A percentile compares a stretch with the other conserved stretches of the same genome.
Conservation (phyloP, 2,797 vertebrate species). For the Bryconaethiops microstoma region DNA sequence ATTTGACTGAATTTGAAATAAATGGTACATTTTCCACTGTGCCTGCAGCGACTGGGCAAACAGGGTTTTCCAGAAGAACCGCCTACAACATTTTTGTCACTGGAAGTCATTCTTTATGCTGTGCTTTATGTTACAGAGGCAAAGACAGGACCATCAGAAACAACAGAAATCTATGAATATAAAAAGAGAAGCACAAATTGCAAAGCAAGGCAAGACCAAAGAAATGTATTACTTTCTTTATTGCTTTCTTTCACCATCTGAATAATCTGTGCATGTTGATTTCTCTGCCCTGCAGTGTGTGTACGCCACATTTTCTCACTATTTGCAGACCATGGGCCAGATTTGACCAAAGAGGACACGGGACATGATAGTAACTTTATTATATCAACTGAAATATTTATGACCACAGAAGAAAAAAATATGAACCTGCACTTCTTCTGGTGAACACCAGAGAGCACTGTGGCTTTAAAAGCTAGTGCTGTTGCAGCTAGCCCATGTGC, state of each 20-base stretch:
- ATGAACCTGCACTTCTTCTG: neutral
- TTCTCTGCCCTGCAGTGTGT: neutral
- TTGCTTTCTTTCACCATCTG: neutral
- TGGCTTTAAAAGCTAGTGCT: neutral
- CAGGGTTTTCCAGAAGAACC: conserved; percentile 11
- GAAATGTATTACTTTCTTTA: neutral
- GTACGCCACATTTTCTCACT: neutral
- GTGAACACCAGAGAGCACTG: conserved; percentile 47
- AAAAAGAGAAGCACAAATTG: neutral
- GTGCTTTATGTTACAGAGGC: neutral
- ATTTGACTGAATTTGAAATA: neutral
- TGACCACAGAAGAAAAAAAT: neutral
- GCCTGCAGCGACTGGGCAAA: neutral
- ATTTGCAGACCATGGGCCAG: neutral
- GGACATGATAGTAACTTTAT: neutral
- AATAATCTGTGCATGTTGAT: neutral
- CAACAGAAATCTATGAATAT: neutral
- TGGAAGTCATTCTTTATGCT: neutral
- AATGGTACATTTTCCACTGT: neutral
- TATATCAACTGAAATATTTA: neutral
- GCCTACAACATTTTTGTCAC: neutral
- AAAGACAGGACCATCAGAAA: neutral
- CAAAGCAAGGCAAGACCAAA: neutral
- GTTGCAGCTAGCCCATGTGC: neutral
- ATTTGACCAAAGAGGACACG: neutral